phyloP scores from a whole-genome alignment of 2,888 invertebrate species.

The Bedellia somnulentella region DNA sequence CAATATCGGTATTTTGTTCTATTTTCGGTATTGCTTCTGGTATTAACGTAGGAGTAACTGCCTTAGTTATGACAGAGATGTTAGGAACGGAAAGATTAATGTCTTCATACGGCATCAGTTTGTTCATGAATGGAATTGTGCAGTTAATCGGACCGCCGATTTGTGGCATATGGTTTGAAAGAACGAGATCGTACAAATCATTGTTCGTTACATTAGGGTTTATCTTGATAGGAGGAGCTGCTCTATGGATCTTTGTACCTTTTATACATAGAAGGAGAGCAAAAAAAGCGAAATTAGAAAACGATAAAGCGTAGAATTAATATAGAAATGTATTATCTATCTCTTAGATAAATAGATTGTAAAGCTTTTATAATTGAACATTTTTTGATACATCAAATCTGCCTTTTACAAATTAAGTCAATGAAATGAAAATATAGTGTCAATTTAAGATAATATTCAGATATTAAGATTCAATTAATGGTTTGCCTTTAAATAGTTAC shows the following conservation, averaged over 20 bases:
- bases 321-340: too few species aligned
- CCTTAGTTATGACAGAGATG: slow-evolving; percentile 87
- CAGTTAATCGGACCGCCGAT: slow-evolving; percentile 82
- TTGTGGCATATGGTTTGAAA: slow-evolving; percentile 73
- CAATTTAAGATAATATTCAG: too few species aligned
- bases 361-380: too few species aligned
- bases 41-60: slow-evolving; percentile 82
- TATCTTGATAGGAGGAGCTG: slow-evolving; percentile 70
- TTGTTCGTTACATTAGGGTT: slow-evolving; percentile 75
- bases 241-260: slow-evolving; percentile 76
- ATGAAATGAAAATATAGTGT: too few species aligned
- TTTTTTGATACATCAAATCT: too few species aligned
- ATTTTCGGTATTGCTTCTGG: slow-evolving; percentile 83
- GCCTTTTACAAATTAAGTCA: too few species aligned
- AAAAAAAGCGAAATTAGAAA: too few species aligned
- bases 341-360: too few species aligned
- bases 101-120: slow-evolving; percentile 83
- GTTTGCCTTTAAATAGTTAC: too few species aligned
- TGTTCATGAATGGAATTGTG: slow-evolving; percentile 81
- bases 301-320: too few species aligned
- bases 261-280: too few species aligned
- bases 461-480: too few species aligned
- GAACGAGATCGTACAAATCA: slow-evolving; percentile 66
- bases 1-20: slow-evolving; percentile 70
- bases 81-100: slow-evolving; percentile 81